These are phyloP conservation scores for Istiophorus platypterus DNA, from an alignment of 2,113 vertebrate species.

Conservation along the genomic window DNA sequence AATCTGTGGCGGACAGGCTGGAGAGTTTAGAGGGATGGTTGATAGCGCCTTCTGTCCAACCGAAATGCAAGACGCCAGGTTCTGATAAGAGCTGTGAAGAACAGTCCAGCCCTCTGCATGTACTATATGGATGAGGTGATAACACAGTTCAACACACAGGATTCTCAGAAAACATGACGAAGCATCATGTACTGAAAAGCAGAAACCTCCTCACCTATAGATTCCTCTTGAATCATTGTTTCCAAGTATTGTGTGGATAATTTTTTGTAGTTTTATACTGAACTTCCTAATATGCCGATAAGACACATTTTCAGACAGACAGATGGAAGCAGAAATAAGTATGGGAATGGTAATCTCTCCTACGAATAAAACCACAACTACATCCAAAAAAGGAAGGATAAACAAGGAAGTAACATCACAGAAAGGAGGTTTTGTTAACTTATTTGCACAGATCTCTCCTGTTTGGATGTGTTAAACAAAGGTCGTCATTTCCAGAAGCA, in stretches of 20 bases:
- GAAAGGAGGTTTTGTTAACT: no score
- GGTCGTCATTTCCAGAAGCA: neutral
- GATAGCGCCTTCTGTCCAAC: conserved; percentile 69
- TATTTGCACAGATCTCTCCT: no score
- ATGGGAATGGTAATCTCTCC: neutral
- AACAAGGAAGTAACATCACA: no score
- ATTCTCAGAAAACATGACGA: conserved; percentile 45
- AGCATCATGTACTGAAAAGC: conserved; percentile 4
- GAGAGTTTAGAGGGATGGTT: conserved; percentile 15
- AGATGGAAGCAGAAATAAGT: neutral
- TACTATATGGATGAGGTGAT: conserved; percentile 27
- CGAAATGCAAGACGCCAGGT: conserved; percentile 58
- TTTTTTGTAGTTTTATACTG: neutral
- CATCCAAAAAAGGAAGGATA: no score
- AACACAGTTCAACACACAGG: conserved; percentile 7
- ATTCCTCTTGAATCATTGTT: neutral
- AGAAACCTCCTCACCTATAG: neutral
- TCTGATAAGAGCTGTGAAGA: conserved; percentile 69
- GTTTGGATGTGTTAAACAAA: neutral
- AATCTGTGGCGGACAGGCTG: conserved; percentile 65
- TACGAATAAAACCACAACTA: neutral
- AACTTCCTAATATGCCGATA: neutral
- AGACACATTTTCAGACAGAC: neutral
- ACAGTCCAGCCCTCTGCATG: conserved; percentile 41
- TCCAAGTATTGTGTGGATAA: neutral